Base-by-base conservation (phyloP, 2,113 vertebrate species). In the Amblyornis subalaris region DNA sequence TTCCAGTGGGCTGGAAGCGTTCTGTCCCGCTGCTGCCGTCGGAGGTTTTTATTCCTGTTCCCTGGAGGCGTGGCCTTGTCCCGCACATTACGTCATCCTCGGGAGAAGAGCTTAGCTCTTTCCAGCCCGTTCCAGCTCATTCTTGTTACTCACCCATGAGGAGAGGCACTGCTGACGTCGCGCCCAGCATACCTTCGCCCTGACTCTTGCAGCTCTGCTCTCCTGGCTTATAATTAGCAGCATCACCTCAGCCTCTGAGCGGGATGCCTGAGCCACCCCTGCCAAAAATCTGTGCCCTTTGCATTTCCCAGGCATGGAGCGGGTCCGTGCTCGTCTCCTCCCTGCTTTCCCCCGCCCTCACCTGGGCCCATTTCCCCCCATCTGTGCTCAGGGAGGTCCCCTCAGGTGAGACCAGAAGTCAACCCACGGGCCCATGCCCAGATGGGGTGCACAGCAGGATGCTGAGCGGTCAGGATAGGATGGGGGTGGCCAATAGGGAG, bases 141-240 rank as follows among this genome's bases (percentile, higher is more conserved):
- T 97, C 95, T 95, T 93, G 10, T 97, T 96, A 94, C 60, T 94
- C 93, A 94, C 16, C 60, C 62, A 2, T 9, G 72, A 94, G 95
- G 72, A 50, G 96, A 65, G 96, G 95, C 86, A 4, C 1, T 22
- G 23, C 72, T 88, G 14, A 51, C 76, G 72, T 85, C 55, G 64
- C 61, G 73, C 57, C 81, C 82, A 1, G 28, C 90, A 94, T 97
- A 75, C 93, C 89, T 95, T 82, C 14, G 8, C 15, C 26, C 88
- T 96, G 57, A 95, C 38, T 96, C 92, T 79, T 2, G 66, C 89
- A 29, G 73, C 55, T 92, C 75, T 66, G 86, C 74, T 84, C 77
- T 89, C 91, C 91, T 73, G 85, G 47, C 36, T 85, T 94, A 97
- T 97, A 92, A 96, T 97, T 96, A 97, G 95, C 80, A 93, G 86